Percentiles rank a stretch among this genome's conserved stretches.
These are phyloP conservation scores for Actinia tenebrosa DNA, from an alignment of 64 coral and sea anemone genomes.

Conservation along the genomic window DNA sequence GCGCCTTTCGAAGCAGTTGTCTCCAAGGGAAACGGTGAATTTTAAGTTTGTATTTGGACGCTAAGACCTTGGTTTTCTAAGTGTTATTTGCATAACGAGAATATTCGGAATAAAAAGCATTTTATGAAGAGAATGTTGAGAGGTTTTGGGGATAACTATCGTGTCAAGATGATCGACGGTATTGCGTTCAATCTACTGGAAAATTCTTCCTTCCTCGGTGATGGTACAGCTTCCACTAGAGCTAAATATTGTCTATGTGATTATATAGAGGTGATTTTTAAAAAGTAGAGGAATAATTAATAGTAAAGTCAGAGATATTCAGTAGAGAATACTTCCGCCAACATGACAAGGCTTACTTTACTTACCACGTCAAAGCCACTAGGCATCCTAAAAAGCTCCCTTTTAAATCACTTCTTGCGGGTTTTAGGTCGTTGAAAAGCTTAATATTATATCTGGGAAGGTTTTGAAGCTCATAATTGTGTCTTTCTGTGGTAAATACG, in stretches of 20 bases:
- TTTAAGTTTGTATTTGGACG: background rate
- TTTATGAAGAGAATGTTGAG: background rate
- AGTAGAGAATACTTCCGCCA: slow-evolving; percentile 2
- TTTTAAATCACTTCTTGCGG: background rate
- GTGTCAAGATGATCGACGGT: background rate
- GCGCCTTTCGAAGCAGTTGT: background rate
- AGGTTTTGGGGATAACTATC: background rate
- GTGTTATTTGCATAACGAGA: slow-evolving; percentile 11
- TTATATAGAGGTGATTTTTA: background rate
- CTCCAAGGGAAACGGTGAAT: background rate
- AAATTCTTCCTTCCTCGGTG: background rate
- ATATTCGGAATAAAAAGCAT: background rate
- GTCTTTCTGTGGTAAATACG: background rate
- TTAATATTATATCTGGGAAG: background rate
- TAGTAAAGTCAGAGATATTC: background rate
- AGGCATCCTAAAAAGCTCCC: background rate
- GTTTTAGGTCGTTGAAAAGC: background rate
- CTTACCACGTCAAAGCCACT: slow-evolving; percentile 16
- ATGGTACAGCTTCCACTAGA: background rate
- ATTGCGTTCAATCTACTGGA: background rate
- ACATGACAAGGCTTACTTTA: background rate
- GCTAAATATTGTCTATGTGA: background rate
- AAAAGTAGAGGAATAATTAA: background rate
- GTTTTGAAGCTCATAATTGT: background rate
- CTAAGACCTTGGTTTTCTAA: background rate